These are phyloP conservation scores for Andrena marginata DNA, from an alignment of 2,888 invertebrate species.

Conservation along the genomic window DNA sequence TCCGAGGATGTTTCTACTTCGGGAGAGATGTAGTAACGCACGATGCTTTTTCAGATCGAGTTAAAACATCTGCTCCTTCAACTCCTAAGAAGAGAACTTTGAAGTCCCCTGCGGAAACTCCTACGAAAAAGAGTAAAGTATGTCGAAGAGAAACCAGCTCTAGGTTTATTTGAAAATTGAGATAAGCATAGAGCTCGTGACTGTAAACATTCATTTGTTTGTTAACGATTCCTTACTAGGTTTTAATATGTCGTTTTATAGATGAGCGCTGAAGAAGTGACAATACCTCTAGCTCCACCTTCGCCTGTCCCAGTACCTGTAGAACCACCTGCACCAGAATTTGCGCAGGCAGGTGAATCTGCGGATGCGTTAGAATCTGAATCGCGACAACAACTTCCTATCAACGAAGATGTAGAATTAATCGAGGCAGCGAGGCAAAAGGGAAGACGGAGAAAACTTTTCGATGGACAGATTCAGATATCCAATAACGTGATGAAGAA, in stretches of 20 bases:
- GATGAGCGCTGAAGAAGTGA: neutral
- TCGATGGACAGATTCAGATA: constrained; percentile 11
- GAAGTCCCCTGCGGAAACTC: neutral
- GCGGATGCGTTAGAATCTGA: neutral
- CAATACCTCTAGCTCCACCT: neutral
- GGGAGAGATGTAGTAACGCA: neutral
- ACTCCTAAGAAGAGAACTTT: neutral
- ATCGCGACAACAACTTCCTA: neutral
- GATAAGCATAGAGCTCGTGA: too few species aligned
- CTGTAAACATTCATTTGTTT: too few species aligned
- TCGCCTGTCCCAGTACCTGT: neutral
- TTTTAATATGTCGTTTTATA: neutral
- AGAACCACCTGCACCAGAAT: neutral
- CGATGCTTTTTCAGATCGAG: neutral
- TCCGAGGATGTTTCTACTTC: neutral
- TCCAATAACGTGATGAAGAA: neutral
- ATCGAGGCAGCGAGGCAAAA: neutral
- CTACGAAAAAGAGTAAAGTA: constrained; percentile 30
- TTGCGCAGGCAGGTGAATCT: neutral
- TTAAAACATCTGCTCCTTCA: neutral
- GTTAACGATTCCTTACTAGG: neutral
- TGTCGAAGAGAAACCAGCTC: neutral
- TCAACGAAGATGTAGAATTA: neutral
- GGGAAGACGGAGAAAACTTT: neutral
- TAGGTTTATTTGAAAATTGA: neutral